A percentile compares a stretch with the other conserved stretches of the same genome.
These are phyloP conservation scores for Acleris emargana DNA, from an alignment of 2,888 invertebrate species.

Conservation along the genomic window DNA sequence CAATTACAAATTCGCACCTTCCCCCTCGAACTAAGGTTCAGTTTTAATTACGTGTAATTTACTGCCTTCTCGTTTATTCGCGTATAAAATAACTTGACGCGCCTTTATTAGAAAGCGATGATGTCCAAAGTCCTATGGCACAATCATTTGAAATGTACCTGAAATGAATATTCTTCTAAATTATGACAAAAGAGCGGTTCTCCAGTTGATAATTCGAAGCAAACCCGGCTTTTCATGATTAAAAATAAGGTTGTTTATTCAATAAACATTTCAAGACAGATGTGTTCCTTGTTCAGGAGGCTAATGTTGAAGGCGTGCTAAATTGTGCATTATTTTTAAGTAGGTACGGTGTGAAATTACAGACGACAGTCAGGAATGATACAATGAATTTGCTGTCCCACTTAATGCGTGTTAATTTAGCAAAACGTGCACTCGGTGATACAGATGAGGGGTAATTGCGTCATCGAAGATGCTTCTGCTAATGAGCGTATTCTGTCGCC, in stretches of 20 bases:
- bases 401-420: constrained; percentile 45
- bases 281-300: too few species aligned
- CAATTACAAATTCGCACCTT: constrained; percentile 29
- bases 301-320: constrained; percentile 28
- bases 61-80: constrained; percentile 9
- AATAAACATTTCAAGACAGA: too few species aligned
- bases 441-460: constrained; percentile 39
- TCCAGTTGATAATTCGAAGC: too few species aligned
- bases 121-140: constrained; percentile 33
- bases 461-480: constrained; percentile 32
- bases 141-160: constrained; percentile 18
- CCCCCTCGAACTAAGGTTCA: constrained; percentile 27
- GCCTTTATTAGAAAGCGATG: constrained; percentile 34
- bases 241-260: too few species aligned
- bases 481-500: constrained; percentile 30
- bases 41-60: constrained; percentile 16
- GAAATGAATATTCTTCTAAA: constrained; percentile 8
- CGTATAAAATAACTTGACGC: constrained; percentile 21
- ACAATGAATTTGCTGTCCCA: constrained; percentile 38
- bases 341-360: constrained; percentile 25
- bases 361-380: constrained; percentile 38
- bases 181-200: too few species aligned
- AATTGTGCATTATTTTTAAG: constrained; percentile 20
- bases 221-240: too few species aligned
- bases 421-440: constrained; percentile 42